Evolutionary conservation across 2,888 invertebrate species (phyloP), one percentile per base, ranked within the genome.

Genomic region (Nemotelus nigrinus): DNA sequence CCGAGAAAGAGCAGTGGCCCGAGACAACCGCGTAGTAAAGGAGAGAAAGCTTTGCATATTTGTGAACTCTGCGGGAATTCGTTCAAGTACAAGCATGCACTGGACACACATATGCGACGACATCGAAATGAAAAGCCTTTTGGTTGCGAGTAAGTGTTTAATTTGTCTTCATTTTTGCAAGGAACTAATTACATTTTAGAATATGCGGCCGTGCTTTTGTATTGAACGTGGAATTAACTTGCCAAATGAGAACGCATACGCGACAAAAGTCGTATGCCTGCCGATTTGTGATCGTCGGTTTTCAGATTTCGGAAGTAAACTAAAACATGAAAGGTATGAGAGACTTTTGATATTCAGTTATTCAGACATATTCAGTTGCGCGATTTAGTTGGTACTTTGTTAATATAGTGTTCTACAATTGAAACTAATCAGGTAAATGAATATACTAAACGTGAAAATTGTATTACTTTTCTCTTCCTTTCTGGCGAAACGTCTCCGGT

Each of bases 161-260:
- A n/a, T n/a, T n/a, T n/a, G n/a, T n/a, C n/a, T n/a, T n/a, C n/a
- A n/a, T n/a, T n/a, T n/a, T n/a, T n/a, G n/a, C n/a, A n/a, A n/a
- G n/a, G n/a, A n/a, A n/a, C n/a, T n/a, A n/a, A n/a, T 58, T 50
- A n/a, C 53, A 58, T 78, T 68, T 2, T 48, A 87, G 87, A 78
- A 86, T 87, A 50, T 87, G 87, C 55, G 84, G 85, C 0, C 84
- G 85, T 80, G 83, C 83, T 39, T 87, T 87, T 80, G 86, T 86
- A 0, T 85, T 86, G 78, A 84, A 86, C 0, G 87, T 87, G 60
- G 87, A 87, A 75, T 78, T 87, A 67, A 85, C 86, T 2, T 83
- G 87, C 2, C 87, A 87, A 74, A 87, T 87, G 87, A 85, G 87
- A 78, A 86, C 86, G 0, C 87, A 87, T 76, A 87, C 86, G 2